Evolutionary conservation across 2,113 vertebrate genomes (phyloP).

Genomic region (Calyptomena viridis): DNA sequence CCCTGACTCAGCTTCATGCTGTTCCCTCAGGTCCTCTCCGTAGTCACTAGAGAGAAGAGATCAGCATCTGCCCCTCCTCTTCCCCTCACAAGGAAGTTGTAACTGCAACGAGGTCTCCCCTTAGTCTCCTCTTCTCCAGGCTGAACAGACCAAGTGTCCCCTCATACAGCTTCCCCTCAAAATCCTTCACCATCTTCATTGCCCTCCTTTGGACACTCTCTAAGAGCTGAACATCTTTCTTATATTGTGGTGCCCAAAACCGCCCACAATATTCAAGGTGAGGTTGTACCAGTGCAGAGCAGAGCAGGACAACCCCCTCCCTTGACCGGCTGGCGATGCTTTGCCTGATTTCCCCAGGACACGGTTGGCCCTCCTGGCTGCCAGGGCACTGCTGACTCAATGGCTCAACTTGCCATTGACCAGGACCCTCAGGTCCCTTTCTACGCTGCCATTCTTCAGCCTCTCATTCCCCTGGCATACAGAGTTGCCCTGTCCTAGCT

Average conservation of each 20-base stretch:
- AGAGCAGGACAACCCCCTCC: background rate
- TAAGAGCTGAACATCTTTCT: background rate
- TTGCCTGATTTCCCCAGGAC: background rate
- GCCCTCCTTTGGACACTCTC: background rate
- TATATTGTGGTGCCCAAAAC: background rate
- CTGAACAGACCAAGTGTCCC: background rate
- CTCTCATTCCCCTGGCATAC: background rate
- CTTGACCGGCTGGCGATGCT: rapidly evolving
- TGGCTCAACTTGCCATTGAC: rapidly evolving
- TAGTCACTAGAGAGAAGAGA: background rate
- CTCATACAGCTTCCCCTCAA: background rate
- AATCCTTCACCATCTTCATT: background rate
- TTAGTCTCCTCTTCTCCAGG: background rate
- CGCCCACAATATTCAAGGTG: background rate
- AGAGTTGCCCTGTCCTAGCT: rapidly evolving
- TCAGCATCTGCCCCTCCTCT: background rate
- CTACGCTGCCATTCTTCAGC: background rate
- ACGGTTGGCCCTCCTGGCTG: rapidly evolving
- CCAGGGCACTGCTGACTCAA: background rate
- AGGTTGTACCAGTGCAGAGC: rapidly evolving
- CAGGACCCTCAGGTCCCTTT: background rate
- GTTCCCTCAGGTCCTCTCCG: background rate
- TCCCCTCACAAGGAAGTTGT: background rate
- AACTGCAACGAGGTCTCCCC: background rate
- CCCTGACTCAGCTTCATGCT: background rate